These are phyloP conservation scores for Trachelus iudaicus DNA, from an alignment of 2,888 invertebrate genomes.

Conservation along the genomic window DNA sequence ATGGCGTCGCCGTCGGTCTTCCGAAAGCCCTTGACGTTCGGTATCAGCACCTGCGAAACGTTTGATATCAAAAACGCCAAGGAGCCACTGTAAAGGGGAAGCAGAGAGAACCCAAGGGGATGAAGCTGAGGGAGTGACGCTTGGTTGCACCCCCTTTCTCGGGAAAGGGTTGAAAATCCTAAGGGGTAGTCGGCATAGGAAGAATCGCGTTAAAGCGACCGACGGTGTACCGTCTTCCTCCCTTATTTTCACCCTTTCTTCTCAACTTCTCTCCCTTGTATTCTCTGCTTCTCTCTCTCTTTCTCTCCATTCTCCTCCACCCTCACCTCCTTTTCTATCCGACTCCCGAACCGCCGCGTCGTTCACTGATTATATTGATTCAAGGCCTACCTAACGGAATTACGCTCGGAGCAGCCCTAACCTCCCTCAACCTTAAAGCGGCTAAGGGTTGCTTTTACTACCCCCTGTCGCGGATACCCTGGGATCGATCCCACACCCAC, in stretches of 20 bases:
- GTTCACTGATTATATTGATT: slow-evolving; percentile 54
- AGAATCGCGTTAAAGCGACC: slow-evolving; percentile 40
- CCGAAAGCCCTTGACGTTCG: no score
- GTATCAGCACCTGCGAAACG: no score
- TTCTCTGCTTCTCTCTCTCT: no score
- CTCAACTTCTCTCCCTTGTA: no score
- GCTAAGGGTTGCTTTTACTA: slow-evolving; percentile 11
- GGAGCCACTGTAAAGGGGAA: no score
- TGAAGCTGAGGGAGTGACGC: slow-evolving; percentile 1
- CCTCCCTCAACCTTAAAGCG: slow-evolving; percentile 46
- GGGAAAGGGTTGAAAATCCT: slow-evolving; percentile 25
- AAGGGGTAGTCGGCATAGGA: slow-evolving; percentile 31
- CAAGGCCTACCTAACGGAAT: slow-evolving; percentile 48
- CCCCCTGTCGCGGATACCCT: no score
- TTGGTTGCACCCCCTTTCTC: slow-evolving; percentile 14
- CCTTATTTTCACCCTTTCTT: no score
- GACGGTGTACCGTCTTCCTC: slow-evolving; percentile 18
- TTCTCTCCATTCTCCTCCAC: no score
- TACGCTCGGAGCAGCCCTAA: slow-evolving; percentile 47
- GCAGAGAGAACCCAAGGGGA: neutral
- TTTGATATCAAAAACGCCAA: no score
- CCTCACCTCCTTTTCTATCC: neutral
- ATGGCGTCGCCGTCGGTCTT: no score
- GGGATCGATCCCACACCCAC: no score
- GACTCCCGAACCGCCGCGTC: slow-evolving; percentile 27